Conservation (phyloP, 2,113 vertebrate species). For the Oreotrochilus melanogaster region DNA sequence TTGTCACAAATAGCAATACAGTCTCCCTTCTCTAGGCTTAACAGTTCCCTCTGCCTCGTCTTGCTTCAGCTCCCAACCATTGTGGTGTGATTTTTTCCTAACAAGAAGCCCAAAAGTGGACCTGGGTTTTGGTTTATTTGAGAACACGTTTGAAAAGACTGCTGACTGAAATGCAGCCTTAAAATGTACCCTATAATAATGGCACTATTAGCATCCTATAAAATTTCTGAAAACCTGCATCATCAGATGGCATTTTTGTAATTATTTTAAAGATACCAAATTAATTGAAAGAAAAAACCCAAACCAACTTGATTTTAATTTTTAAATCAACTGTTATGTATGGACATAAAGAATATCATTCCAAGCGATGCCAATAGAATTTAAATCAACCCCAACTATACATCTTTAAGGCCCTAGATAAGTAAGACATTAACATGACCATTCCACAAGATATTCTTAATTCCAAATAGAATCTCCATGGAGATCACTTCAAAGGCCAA, state of each 20-base stretch:
- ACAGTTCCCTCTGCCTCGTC: background rate
- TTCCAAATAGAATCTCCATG: background rate
- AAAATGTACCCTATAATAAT: background rate
- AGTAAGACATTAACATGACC: background rate
- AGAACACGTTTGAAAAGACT: background rate
- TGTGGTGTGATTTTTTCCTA: fast-evolving
- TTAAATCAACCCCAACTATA: background rate
- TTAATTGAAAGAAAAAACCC: background rate
- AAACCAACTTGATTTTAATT: background rate
- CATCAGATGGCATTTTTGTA: background rate
- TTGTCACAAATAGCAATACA: fast-evolving
- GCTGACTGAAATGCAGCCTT: background rate
- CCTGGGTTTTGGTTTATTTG: background rate
- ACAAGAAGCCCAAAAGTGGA: background rate
- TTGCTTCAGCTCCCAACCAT: background rate
- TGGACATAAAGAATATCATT: background rate
- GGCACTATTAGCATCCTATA: background rate
- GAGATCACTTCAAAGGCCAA: constrained; percentile 27
- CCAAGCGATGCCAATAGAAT: background rate
- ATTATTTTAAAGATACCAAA: background rate
- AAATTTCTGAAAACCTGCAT: background rate
- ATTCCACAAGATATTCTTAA: background rate
- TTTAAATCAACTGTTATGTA: background rate
- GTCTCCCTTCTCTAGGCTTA: background rate
- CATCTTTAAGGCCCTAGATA: background rate